Conservation (phyloP, 1,140 invertebrate species). For the Zaprionus taronus region DNA sequence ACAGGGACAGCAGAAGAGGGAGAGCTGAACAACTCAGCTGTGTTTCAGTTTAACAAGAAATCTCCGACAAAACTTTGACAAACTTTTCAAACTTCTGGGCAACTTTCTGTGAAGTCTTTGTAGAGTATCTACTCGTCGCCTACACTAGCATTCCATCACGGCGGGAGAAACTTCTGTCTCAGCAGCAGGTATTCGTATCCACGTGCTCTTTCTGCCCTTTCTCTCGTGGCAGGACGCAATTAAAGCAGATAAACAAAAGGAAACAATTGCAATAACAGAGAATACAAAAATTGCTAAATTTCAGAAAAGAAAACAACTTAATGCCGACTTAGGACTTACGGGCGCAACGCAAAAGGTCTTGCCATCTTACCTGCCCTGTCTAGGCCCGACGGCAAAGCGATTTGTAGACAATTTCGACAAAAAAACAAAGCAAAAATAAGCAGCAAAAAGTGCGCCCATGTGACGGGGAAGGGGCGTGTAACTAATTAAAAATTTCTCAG, state of each 20-base stretch:
- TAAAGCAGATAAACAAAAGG: conserved; percentile 78
- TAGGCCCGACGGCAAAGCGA: neutral
- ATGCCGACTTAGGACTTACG: conserved; percentile 58
- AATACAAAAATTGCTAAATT: conserved; percentile 68
- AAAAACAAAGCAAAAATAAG: conserved; percentile 18
- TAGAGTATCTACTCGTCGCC: neutral
- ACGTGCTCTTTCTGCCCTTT: conserved; percentile 16
- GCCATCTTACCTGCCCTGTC: neutral
- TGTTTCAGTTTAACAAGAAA: no score
- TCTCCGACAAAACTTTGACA: neutral
- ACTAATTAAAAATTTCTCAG: conserved; percentile 80
- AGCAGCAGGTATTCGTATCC: neutral
- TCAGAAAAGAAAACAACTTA: conserved; percentile 68
- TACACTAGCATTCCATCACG: neutral
- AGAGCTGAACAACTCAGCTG: neutral
- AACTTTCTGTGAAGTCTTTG: neutral
- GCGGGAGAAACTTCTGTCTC: neutral
- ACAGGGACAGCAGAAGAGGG: neutral
- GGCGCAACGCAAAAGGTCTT: conserved; percentile 8
- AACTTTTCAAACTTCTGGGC: neutral
- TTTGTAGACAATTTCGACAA: conserved; percentile 2
- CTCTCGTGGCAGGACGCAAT: conserved; percentile 48
- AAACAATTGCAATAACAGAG: conserved; percentile 72
- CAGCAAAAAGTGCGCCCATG: conserved; percentile 17
- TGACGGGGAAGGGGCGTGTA: conserved; percentile 33